Conservation (phyloP, 1,140 invertebrate species). For the Gerris buenoi region DNA sequence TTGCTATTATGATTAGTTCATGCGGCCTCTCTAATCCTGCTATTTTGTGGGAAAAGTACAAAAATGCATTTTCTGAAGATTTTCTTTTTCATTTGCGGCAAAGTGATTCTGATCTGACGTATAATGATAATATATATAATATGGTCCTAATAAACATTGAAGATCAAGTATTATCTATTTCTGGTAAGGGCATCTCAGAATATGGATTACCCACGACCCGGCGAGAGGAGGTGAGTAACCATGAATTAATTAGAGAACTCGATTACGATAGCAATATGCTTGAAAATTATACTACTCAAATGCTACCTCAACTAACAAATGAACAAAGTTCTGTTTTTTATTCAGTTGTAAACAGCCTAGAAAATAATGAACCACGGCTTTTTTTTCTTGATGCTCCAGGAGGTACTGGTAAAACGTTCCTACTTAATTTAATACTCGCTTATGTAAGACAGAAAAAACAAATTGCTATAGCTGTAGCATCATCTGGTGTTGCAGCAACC, state of each 20-base stretch:
- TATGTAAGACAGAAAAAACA: constrained; percentile 18
- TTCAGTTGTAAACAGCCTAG: too few relatives aligned
- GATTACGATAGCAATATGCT: too few relatives aligned
- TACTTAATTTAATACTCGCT: constrained; percentile 24
- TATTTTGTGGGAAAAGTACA: neutral
- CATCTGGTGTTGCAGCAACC: constrained; percentile 31
- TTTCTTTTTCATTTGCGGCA: neutral
- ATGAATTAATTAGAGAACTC: too few relatives aligned
- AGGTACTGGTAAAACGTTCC: constrained; percentile 29
- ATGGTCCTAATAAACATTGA: neutral
- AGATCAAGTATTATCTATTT: too few relatives aligned
- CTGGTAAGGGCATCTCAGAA: too few relatives aligned
- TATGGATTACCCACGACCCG: too few relatives aligned
- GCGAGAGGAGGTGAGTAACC: too few relatives aligned
- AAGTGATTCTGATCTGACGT: neutral
- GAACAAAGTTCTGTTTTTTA: too few relatives aligned
- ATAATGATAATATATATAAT: neutral
- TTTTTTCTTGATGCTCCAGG: too few relatives aligned
- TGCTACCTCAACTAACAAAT: too few relatives aligned
- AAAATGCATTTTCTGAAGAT: neutral
- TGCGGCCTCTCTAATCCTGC: neutral
- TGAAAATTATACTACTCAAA: too few relatives aligned
- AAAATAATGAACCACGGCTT: too few relatives aligned
- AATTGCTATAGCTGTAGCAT: constrained; percentile 29
- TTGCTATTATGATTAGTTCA: neutral